Conservation (phyloP, 2,113 vertebrate species). For the Arizona elegans region DNA sequence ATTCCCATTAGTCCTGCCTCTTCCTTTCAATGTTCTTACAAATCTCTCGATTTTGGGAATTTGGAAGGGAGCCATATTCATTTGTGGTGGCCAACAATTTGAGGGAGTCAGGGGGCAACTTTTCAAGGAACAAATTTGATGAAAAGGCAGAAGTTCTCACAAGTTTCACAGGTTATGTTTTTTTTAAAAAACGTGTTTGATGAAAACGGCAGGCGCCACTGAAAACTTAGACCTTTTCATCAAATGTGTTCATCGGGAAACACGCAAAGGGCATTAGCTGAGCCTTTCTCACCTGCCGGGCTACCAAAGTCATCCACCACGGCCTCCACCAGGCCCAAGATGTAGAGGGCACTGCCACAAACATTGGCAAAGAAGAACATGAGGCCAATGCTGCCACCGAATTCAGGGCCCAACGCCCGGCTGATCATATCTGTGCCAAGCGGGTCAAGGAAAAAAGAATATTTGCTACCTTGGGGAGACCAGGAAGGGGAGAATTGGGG, state of each 20-base stretch:
- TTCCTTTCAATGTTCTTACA: not conserved
- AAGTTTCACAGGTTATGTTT: not conserved
- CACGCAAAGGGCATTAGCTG: not conserved
- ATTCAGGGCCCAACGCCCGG: constrained; percentile 86
- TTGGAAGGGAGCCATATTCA: not conserved
- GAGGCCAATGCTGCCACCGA: constrained; percentile 88
- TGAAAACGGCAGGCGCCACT: not conserved
- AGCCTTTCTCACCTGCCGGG: constrained; percentile 68
- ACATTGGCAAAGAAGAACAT: constrained; percentile 93
- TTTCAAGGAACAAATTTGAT: not conserved
- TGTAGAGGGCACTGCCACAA: constrained; percentile 83
- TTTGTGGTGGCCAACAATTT: not conserved
- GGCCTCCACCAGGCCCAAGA: constrained; percentile 87
- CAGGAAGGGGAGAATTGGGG: not conserved
- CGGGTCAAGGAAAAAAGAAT: constrained; percentile 49
- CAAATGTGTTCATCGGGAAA: not conserved
- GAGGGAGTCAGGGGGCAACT: not conserved
- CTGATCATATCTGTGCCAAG: constrained; percentile 86
- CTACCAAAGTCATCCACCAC: constrained; percentile 80
- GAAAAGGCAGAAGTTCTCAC: not conserved
- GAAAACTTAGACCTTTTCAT: not conserved
- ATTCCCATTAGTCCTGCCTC: too few species aligned
- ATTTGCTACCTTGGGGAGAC: not conserved
- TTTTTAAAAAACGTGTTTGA: not conserved
- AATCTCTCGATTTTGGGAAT: not conserved